A percentile compares a stretch with the other conserved stretches of the same genome.
Conservation (phyloP, 2,797 vertebrate genomes). For the Adelosebastes latens region DNA sequence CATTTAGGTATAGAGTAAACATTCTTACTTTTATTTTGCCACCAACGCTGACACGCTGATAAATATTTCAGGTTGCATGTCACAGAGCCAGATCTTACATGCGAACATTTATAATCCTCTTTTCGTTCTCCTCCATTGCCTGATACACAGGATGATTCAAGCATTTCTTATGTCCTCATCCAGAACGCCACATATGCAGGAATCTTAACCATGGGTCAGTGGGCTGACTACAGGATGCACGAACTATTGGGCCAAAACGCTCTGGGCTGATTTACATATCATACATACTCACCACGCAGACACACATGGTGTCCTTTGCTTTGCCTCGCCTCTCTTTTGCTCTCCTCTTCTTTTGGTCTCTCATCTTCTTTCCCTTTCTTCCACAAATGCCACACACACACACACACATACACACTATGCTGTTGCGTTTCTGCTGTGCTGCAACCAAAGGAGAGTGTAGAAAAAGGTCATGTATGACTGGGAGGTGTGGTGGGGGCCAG, state of each 20-base stretch:
- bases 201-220: constrained; percentile 70
- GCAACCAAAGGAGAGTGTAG: constrained; percentile 23
- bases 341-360: constrained; percentile 13
- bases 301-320: constrained; percentile 45
- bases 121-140: constrained; percentile 13
- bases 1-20: not conserved
- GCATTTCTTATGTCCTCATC: constrained; percentile 34
- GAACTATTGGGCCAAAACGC: constrained; percentile 61
- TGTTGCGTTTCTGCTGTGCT: constrained; percentile 27
- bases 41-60: constrained; percentile 1
- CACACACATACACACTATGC: not conserved
- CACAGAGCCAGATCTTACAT: constrained; percentile 9
- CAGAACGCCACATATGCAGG: constrained; percentile 49
- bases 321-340: constrained; percentile 27
- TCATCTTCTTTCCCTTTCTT: constrained; percentile 33
- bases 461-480: constrained; percentile 66
- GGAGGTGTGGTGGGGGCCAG: constrained; percentile 27
- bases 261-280: constrained; percentile 64
- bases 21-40: not conserved
- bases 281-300: constrained; percentile 45
- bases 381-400: constrained; percentile 35
- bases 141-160: constrained; percentile 13
- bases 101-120: constrained; percentile 13
- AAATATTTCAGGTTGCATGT: constrained; percentile 52
- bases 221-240: constrained; percentile 54